These are phyloP conservation scores for Pionites leucogaster DNA, from an alignment of 2,113 vertebrate species.

Conservation along the genomic window DNA sequence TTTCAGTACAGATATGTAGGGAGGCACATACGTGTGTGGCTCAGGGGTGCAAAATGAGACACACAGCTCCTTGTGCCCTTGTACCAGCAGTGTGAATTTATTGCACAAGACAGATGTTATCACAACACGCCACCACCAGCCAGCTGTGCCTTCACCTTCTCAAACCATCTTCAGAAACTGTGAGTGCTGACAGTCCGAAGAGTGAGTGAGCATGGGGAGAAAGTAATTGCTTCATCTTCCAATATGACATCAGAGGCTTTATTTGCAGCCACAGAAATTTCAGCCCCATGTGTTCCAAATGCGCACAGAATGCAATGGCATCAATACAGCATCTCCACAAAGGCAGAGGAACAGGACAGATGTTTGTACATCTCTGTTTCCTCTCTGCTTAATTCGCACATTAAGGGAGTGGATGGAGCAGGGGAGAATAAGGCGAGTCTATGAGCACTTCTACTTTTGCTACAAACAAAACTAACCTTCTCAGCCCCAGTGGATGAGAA, in stretches of 20 bases:
- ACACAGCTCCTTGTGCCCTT: neutral
- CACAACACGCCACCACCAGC: accelerated
- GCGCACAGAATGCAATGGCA: neutral
- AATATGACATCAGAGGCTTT: neutral
- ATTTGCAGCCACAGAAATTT: neutral
- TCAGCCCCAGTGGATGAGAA: neutral
- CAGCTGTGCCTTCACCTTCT: neutral
- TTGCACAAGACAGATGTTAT: neutral
- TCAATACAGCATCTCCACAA: neutral
- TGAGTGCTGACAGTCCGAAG: neutral
- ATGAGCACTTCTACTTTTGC: neutral
- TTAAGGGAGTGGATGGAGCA: neutral
- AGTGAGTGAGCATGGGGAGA: neutral
- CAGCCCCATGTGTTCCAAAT: neutral
- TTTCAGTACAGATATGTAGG: accelerated
- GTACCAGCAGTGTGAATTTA: neutral
- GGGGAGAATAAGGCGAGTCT: neutral
- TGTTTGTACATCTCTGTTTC: neutral
- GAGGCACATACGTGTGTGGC: accelerated
- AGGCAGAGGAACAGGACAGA: neutral
- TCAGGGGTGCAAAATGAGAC: neutral
- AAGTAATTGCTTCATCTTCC: neutral
- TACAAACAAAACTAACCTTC: neutral
- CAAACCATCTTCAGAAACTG: neutral
- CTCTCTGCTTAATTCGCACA: neutral